Evolutionary conservation across 2,113 vertebrate species (phyloP).

Genomic region (Grammomys surdaster): DNA sequence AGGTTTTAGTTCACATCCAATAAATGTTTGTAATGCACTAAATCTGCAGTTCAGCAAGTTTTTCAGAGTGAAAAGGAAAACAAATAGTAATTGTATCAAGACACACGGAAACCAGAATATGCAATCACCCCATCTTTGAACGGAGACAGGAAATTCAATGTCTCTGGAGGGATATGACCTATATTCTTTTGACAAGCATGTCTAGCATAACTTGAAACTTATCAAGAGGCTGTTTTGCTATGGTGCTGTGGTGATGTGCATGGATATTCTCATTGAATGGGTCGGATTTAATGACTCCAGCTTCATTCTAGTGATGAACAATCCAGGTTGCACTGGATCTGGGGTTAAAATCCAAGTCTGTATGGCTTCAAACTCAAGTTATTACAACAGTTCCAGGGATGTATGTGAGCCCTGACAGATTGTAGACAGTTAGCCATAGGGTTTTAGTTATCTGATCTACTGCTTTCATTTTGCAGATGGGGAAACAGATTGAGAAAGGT

Average conservation of each 20-base stretch:
- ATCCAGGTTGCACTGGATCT: background rate
- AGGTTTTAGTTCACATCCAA: background rate
- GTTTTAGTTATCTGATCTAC: background rate
- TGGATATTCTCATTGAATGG: background rate
- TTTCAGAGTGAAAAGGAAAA: conserved; percentile 13
- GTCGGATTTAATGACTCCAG: background rate
- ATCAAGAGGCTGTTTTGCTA: background rate
- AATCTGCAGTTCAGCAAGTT: background rate
- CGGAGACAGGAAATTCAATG: background rate
- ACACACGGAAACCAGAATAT: background rate
- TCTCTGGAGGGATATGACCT: conserved; percentile 3
- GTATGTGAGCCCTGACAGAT: background rate
- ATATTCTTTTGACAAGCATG: conserved; percentile 37
- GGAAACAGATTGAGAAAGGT: background rate
- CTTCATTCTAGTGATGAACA: background rate
- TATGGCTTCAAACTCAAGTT: background rate
- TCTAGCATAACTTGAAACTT: conserved; percentile 29
- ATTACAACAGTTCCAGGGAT: background rate
- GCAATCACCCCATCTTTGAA: background rate
- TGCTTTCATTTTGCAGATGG: background rate
- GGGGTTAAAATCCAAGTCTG: background rate
- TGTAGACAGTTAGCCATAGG: background rate
- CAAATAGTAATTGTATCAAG: conserved; percentile 44
- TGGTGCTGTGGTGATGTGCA: background rate
- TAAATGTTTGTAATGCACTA: background rate